Base-by-base conservation (phyloP, 1,140 invertebrate species). In the Delia radicum region DNA sequence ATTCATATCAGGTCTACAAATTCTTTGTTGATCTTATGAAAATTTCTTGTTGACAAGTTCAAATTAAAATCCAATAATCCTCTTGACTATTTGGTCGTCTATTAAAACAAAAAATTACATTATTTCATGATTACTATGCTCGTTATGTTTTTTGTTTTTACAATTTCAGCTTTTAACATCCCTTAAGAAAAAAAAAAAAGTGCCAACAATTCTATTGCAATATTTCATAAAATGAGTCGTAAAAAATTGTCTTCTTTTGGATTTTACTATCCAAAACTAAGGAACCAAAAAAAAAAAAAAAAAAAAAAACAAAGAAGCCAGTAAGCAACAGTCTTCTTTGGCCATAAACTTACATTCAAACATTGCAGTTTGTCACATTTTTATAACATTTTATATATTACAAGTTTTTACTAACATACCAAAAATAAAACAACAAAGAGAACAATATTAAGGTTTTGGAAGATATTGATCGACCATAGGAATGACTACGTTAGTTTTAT, bases 331-430 rank as follows among this genome's bases (percentile, higher is more conserved):
- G 65, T 69, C 65, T 63, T 6, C 31, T 69, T 69, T 31, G n/a
- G 29, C 29, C 15, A 69, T 69, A 69, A 69, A 69, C 18, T 33
- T n/a, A 7, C 65, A 65, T 29, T 69, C 65, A 37, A 33, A 18
- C 65, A 69, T 69, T 69, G 65, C 65, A 69, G 65, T 69, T 69
- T 69, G 65, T 69, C 65, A 33, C 65, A 69, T 69, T 33, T 69
- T 69, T 31, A 69, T 33, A 69, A 69, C 65, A 69, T 69, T 69
- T 69, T 69, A 69, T 69, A 33, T 69, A 69, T 69, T 69, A 69
- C 21, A 12, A 21, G 46, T 55, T 55, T 55, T n/a, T n/a, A n/a
- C n/a, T n/a, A 42, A 42, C 37, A 42, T 5, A 33, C 31, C 31
- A 33, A 33, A 42, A 5, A 42, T 42, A 0, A 10, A 42, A 33